A percentile compares a stretch with the other conserved stretches of the same genome.
These are phyloP conservation scores for Pristionchus pacificus DNA, from an alignment of 1,140 invertebrate species.

Conservation along the genomic window DNA sequence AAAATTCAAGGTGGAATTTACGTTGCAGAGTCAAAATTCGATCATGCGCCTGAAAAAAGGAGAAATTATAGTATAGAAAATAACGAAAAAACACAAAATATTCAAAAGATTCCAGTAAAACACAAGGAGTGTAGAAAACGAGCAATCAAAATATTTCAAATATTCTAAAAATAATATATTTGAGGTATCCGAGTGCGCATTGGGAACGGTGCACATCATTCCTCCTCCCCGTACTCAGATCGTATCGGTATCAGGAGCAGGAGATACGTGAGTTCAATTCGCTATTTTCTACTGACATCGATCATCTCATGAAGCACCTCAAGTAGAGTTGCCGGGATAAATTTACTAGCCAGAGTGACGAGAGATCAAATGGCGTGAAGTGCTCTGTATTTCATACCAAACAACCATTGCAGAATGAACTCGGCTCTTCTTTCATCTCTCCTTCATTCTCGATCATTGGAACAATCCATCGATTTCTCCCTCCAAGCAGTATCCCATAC, in stretches of 20 bases:
- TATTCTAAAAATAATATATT: neutral
- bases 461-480: neutral
- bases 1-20: constrained; percentile 1
- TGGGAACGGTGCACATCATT: neutral
- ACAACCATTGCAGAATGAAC: neutral
- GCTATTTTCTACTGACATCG: neutral
- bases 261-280: neutral
- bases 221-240: neutral
- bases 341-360: no score
- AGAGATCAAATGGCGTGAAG: no score
- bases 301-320: no score
- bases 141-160: neutral
- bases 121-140: neutral
- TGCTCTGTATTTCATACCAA: no score
- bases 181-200: neutral
- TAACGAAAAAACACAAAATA: neutral
- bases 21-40: no score
- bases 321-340: no score
- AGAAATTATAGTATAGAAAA: no score
- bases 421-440: neutral
- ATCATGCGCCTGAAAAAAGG: no score
- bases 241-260: neutral
- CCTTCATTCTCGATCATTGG: neutral
- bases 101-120: neutral
- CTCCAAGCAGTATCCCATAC: neutral